Evolutionary conservation across 2,113 vertebrate species (phyloP), one percentile per base, ranked within the genome.

Genomic region (Calonectris borealis): DNA sequence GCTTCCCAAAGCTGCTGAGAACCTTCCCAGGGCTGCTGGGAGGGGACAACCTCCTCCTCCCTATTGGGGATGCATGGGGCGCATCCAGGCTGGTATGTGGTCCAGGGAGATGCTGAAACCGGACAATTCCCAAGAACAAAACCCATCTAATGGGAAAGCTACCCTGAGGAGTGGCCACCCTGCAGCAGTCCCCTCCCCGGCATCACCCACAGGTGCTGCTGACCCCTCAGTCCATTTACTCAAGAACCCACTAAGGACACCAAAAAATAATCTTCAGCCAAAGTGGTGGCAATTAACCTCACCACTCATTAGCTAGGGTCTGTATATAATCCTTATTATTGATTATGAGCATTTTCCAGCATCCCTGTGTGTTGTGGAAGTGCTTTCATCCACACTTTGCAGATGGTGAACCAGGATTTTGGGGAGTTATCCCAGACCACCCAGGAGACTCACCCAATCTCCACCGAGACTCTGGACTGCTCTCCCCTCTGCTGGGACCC

Each of bases 11-110:
- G 52, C 62, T 72, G 66, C 75, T 68, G 75, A 71, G 70, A 82
- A 14, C 44, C 57, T 88, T 69, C 76, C 49, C 49, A 25, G 40
- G 49, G n/a, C 58, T 72, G 48, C 70, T 1, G 11, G 57, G 42
- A 40, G 80, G 11, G 18, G 4, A n/a, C 17, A 34, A 16, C 32
- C 4, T 66, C 32, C 32, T 32, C 17, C 51, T 88, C 38, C 26
- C 38, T 51, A 0, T 0, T 3, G 0, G 73, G 58, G 46, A 18
- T 24, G 44, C 24, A 34, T 26, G 2, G 27, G 36, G 26, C 0
- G 1, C 48, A 49, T 72, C 46, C 0, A 0, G 40, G 52, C 57
- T 79, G 86, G 27, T 16, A 15, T 0, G 0, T 2, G 20, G 24
- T 52, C 65, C 85, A 52, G 48, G 46, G 21, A 46, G 26, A 71